Evolutionary conservation across 1,140 invertebrate genomes (phyloP), one percentile per base, ranked within the genome.

Genomic region (Himalopsyche phryganea): DNA sequence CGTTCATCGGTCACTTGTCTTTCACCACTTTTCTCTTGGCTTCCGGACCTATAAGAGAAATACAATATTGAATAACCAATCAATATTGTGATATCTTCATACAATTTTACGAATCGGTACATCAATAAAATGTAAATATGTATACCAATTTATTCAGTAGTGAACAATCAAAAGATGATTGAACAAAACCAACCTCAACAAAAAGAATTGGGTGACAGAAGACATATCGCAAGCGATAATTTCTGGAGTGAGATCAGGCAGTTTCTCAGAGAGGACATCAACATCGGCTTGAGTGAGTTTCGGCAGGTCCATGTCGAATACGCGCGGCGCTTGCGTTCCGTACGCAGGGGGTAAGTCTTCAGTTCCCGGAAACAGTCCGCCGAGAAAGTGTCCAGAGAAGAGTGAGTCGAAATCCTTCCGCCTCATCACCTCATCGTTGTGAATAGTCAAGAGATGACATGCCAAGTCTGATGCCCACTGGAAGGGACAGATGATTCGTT

Each of bases 381-480:
- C 85, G 1, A 98, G 72, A 69, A 98, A 97, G 72, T 97, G 94
- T 0, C 87, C 88, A 10, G 92, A 87, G 68, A 93, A 90, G 61
- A 85, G 78, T 0, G 69, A 67, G 54, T 86, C 83, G 70, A 95
- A 96, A 1, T 86, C 82, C 57, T 84, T 81, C 14, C 92, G 73
- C 4, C 85, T 68, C 0, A 73, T 74, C 2, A 91, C 73, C 72
- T 95, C 92, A 60, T 90, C 87, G 58, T 83, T 84, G 70, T 93
- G 85, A 14, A 93, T 84, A 11, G 83, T 83, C 38, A 86, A 69
- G 17, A 91, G 74, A 63, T 91, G 87, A 44, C 84, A 83, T 0
- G 92, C 86, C 0, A 95, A 67, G 46, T 86, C 85, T 32, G 81
- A 85, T 0, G 89, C 88, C 89, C 90, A 92, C 73, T 88, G 61